A percentile compares a stretch with the other conserved stretches of the same genome.
phyloP scores from a whole-genome alignment of 2,113 vertebrate species.

The Percina caprodes region DNA sequence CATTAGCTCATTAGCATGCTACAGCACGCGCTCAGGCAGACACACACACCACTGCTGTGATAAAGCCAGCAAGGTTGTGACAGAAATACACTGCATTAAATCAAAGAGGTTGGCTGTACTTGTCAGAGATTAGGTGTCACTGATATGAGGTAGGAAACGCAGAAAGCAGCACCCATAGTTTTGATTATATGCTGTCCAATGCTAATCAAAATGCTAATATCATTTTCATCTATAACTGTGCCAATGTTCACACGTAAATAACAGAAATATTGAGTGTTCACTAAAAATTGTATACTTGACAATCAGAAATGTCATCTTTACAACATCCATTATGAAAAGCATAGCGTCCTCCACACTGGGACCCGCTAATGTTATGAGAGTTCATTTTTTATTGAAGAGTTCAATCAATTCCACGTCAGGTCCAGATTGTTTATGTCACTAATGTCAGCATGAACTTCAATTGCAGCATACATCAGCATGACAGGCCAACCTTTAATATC shows the following conservation, averaged over 20 bases:
- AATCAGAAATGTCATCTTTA: conserved; percentile 10
- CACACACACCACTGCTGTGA: conserved; percentile 64
- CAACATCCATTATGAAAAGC: background rate
- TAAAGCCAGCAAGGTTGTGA: conserved; percentile 66
- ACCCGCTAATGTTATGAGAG: background rate
- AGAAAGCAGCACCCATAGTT: background rate
- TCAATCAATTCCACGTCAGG: background rate
- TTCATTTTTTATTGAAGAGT: conserved; percentile 10
- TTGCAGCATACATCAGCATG: conserved; percentile 3
- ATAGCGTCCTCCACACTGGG: background rate
- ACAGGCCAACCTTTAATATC: background rate
- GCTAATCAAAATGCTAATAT: background rate
- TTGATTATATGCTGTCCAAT: background rate
- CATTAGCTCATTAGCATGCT: conserved; percentile 80
- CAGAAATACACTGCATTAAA: conserved; percentile 63
- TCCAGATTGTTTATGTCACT: conserved; percentile 14
- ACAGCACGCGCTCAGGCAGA: conserved; percentile 49
- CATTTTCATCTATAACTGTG: background rate
- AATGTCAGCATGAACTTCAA: background rate
- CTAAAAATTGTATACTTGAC: background rate
- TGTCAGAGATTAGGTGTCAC: conserved; percentile 20
- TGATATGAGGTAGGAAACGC: background rate
- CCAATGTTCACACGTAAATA: background rate
- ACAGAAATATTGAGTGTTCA: background rate
- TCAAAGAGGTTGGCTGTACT: conserved; percentile 21